A percentile compares a stretch with the other conserved stretches of the same genome.
Conservation (phyloP, 2,888 invertebrate genomes). For the Spicauda simplicius region DNA sequence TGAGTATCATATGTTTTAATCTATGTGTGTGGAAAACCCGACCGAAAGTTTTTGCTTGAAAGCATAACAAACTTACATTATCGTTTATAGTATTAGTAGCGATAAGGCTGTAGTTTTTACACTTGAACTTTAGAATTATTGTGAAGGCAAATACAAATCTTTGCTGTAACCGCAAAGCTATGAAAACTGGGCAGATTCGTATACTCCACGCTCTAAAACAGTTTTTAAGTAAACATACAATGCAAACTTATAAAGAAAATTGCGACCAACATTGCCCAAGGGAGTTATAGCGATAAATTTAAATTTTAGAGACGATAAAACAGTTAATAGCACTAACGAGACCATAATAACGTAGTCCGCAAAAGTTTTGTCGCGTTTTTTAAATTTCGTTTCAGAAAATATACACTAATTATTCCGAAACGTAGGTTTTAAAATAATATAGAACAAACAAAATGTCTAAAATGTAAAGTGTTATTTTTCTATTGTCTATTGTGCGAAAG, state of each 20-base stretch:
- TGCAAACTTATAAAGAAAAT: slow-evolving; percentile 6
- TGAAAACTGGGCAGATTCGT: neutral
- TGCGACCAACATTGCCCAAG: slow-evolving; percentile 4
- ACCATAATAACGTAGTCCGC: slow-evolving; percentile 3
- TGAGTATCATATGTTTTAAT: no score
- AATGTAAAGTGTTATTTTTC: neutral
- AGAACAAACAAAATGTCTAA: neutral
- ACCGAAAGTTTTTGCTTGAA: no score
- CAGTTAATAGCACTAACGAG: slow-evolving; percentile 24
- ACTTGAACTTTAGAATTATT: no score
- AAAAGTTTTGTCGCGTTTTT: slow-evolving; percentile 15
- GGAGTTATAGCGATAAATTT: slow-evolving; percentile 8
- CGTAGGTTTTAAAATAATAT: neutral
- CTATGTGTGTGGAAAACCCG: no score
- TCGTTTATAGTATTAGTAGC: no score
- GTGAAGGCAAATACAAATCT: neutral
- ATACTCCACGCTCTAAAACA: neutral
- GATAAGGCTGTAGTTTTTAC: no score
- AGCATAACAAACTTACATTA: no score
- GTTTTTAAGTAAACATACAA: slow-evolving; percentile 4
- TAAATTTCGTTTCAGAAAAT: slow-evolving; percentile 4
- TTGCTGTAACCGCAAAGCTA: neutral
- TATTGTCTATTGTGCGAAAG: neutral
- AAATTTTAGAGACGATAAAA: slow-evolving; percentile 20
- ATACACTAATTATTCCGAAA: slow-evolving; percentile 7